Evolutionary conservation across 2,113 vertebrate species (phyloP).

Genomic region (Grallaria varia): DNA sequence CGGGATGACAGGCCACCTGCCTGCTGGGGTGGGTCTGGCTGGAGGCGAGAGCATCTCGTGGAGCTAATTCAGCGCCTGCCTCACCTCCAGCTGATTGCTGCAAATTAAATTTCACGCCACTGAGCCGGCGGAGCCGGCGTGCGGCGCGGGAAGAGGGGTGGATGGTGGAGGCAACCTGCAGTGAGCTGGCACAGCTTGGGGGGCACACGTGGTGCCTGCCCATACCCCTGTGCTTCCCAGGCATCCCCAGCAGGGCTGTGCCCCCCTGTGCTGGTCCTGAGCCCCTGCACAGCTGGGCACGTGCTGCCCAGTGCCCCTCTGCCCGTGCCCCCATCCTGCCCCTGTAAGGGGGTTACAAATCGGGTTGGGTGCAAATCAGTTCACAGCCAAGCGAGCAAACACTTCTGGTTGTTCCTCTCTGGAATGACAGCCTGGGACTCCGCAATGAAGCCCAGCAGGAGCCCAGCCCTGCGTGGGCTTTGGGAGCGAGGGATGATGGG

Average conservation of each 20-base stretch:
- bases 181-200: background rate
- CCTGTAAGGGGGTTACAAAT: accelerated
- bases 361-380: background rate
- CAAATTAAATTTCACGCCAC: slow-evolving; percentile 50
- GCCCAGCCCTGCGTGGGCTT: background rate
- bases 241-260: accelerated
- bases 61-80: slow-evolving; percentile 12
- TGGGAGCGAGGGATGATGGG: background rate
- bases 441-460: background rate
- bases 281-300: background rate
- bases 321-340: background rate
- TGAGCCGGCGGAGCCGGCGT: background rate
- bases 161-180: background rate
- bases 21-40: background rate
- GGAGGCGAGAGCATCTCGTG: background rate
- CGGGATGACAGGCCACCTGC: background rate
- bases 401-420: accelerated
- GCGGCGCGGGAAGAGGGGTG: background rate
- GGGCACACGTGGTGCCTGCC: background rate
- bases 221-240: accelerated
- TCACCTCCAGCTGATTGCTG: slow-evolving; percentile 42
- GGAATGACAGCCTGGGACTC: background rate
- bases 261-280: background rate
- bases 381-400: background rate
- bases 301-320: background rate